Evolutionary conservation across 2,797 vertebrate species (phyloP), one percentile per base, ranked within the genome.

Genomic region (Ibycter americanus): DNA sequence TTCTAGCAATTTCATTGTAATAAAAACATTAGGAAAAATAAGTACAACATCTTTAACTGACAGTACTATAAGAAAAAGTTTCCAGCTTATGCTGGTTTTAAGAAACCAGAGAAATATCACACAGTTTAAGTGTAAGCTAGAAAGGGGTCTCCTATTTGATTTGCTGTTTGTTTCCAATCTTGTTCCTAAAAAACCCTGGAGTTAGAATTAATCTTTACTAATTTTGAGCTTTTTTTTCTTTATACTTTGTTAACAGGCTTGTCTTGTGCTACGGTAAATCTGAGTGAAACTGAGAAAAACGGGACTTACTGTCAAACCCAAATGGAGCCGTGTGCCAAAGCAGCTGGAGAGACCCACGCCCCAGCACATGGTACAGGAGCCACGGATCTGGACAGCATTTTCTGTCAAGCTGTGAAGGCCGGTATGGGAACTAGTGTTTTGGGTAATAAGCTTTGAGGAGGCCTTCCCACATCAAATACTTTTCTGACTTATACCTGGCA

Each of bases 141-240:
- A 49, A 44, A 8, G 6, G 3, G 5, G 2, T 0, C 7, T 80
- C 88, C 19, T 73, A 31, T 87, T 78, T 59, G 29, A 67, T 84
- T 58, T 87, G 25, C 31, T 66, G 6, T 42, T 68, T 59, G 11
- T 67, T 89, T 93, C 44, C 32, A 34, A 14, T 7, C 19, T 55
- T 1, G 0, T 55, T 49, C 34, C 14, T 70, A n/a, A 67, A n/a
- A 72, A 17, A 5, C 0, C 0, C 5, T 1, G 1, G 86, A 40
- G 29, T 87, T 90, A 40, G 77, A 82, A 72, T 36, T 18, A 52
- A 59, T 61, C 11, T 29, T 62, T 74, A 29, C 12, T 36, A 38
- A 67, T 68, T 67, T 71, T 61, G 8, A 34, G 34, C 18, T 80
- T 80, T 83, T 73, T 19, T 38, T 72, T 88, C 34, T 46, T 46